Conservation (phyloP, 2,797 vertebrate species). For the Gymnoscopelus microlampas region DNA sequence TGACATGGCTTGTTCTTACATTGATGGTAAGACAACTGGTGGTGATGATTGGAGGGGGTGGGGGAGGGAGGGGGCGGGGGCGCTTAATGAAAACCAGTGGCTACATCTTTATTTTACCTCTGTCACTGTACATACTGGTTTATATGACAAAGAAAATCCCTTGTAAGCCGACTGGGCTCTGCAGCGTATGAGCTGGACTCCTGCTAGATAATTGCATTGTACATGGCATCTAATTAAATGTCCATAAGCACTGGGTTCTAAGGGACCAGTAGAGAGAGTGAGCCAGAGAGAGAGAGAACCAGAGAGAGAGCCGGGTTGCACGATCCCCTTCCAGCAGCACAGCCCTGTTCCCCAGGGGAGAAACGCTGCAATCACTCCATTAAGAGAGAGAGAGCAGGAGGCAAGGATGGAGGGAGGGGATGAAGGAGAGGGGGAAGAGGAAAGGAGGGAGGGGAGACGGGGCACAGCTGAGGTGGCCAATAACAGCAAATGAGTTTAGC, state of each 20-base stretch:
- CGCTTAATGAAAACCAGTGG: slow-evolving; percentile 25
- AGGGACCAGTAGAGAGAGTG: slow-evolving; percentile 33
- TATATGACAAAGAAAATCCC: slow-evolving; percentile 57
- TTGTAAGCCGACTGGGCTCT: slow-evolving; percentile 59
- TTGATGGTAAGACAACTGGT: slow-evolving; percentile 19
- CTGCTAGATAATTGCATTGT: slow-evolving; percentile 79
- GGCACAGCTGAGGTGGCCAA: slow-evolving; percentile 82
- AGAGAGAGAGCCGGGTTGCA: slow-evolving; percentile 36
- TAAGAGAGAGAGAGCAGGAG: slow-evolving; percentile 52
- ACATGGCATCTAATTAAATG: slow-evolving; percentile 83
- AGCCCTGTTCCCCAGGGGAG: slow-evolving; percentile 63
- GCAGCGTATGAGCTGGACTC: slow-evolving; percentile 66
- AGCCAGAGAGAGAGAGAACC: slow-evolving; percentile 13
- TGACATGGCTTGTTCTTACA: slow-evolving; percentile 24
- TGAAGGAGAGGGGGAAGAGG: slow-evolving; percentile 52
- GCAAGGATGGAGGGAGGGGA: slow-evolving; percentile 25
- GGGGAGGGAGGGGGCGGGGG: neutral
- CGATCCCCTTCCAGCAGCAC: slow-evolving; percentile 44
- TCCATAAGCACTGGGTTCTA: slow-evolving; percentile 73
- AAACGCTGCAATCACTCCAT: slow-evolving; percentile 83
- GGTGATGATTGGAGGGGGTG: neutral
- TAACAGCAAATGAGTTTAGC: slow-evolving; percentile 84
- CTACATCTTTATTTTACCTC: neutral
- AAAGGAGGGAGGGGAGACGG: slow-evolving; percentile 46
- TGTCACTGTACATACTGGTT: slow-evolving; percentile 19